These are phyloP conservation scores for Scolanthus callimorphus DNA, from an alignment of 92 coral and sea anemone genomes.

Conservation along the genomic window DNA sequence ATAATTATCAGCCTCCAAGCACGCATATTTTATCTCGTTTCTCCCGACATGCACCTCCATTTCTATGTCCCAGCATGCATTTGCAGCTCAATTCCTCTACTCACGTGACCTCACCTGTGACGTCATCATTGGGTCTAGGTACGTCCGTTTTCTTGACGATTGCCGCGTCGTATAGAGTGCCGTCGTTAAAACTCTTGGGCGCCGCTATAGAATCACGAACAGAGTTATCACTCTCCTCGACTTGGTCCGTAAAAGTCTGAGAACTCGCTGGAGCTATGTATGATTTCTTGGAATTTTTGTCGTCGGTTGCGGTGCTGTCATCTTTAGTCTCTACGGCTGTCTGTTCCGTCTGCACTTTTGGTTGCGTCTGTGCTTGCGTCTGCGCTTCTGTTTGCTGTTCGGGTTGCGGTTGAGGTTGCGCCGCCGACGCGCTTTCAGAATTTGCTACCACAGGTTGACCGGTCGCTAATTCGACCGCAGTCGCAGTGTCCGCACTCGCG, in stretches of 20 bases:
- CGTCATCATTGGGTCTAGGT: constrained; percentile 50
- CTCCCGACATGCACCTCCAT: too few relatives aligned
- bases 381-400: constrained; percentile 6
- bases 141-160: constrained; percentile 81
- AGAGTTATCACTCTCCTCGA: constrained; percentile 42
- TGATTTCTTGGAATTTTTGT: constrained; percentile 45
- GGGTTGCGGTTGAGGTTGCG: constrained; percentile 4
- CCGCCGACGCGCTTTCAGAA: constrained; percentile 10
- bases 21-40: too few relatives aligned
- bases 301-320: constrained; percentile 46
- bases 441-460: constrained; percentile 29
- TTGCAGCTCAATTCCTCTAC: constrained; percentile 3
- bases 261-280: constrained; percentile 34
- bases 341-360: constrained; percentile 16
- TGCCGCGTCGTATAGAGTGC: constrained; percentile 77
- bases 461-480: constrained; percentile 37
- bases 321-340: constrained; percentile 36
- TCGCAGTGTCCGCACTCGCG: constrained; percentile 22
- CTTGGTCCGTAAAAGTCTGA: constrained; percentile 48
- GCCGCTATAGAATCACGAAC: constrained; percentile 59
- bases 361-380: constrained; percentile 3
- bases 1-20: too few relatives aligned
- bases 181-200: constrained; percentile 57
- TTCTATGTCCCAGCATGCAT: constrained; percentile 11
- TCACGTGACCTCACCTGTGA: constrained; percentile 32